Base-by-base conservation (phyloP, 2,888 invertebrate species). In the Drosophila tanythrix region DNA sequence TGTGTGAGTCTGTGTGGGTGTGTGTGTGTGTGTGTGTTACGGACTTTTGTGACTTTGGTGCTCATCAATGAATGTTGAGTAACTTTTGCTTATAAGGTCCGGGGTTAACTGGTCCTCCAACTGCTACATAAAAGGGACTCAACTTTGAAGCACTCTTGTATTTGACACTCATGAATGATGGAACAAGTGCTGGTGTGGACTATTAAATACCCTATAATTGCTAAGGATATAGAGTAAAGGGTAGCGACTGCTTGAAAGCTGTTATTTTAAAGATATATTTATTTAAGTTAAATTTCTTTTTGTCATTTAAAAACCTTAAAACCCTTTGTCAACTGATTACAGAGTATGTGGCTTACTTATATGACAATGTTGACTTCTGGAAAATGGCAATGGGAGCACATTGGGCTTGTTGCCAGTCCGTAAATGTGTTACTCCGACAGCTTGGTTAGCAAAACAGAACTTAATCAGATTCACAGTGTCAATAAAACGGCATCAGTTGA, bases 11-110 rank as follows among this genome's bases (percentile, higher is more conserved):
- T 18, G 25, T 52, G 60, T 25, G 27, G 25, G 29, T 38, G 43
- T 38, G 40, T 51, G 31, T 58, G 56, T n/a, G 46, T 31, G n/a
- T 53, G n/a, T 25, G 33, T 25, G 40, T 58, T 46, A 25, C 25
- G 46, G 46, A 25, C 46, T 46, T 31, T 46, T 46, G 40, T 55
- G 55, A 51, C 7, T 53, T 21, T 21, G 48, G 51, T 38, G 66
- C 75, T 83, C 74, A 81, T 83, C 82, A 76, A 87, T 77, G 87
- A 72, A 71, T 78, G 74, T 84, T 73, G 74, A 76, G 66, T 75
- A 83, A 83, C 62, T 77, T 81, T 73, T 60, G 67, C 63, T 21
- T 46, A 69, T 62, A 72, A 76, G 64, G 72, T 60, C 36, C 48
- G 36, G 67, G 51, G 63, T 31, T 61, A 74, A 70, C 51, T 55